These are phyloP conservation scores for Drosophila auraria DNA, from an alignment of 1,140 invertebrate genomes.

Conservation along the genomic window DNA sequence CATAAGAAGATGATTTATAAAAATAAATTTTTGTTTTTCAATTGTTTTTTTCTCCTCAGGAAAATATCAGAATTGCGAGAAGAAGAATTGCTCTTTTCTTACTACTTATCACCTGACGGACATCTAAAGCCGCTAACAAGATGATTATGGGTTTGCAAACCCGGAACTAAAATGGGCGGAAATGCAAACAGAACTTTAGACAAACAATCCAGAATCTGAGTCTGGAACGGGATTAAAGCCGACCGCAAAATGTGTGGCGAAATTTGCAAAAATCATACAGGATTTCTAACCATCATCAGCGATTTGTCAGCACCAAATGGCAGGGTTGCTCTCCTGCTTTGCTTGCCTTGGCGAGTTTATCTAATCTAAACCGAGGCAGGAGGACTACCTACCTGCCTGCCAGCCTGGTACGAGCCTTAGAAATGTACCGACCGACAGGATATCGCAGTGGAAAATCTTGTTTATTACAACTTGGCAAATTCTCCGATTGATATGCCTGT, in stretches of 20 bases:
- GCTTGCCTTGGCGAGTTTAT: constrained; percentile 30
- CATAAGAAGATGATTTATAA: neutral
- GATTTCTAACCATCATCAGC: constrained; percentile 34
- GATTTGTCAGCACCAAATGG: constrained; percentile 76
- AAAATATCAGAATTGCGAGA: neutral
- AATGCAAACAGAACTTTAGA: constrained; percentile 67
- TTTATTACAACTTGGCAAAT: constrained; percentile 83
- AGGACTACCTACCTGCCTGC: constrained; percentile 32
- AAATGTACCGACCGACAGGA: constrained; percentile 60
- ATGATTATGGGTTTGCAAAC: constrained; percentile 65
- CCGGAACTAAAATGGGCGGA: constrained; percentile 76
- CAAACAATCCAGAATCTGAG: constrained; percentile 22
- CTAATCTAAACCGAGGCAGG: constrained; percentile 67
- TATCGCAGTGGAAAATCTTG: constrained; percentile 82
- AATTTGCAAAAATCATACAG: constrained; percentile 70
- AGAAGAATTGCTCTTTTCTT: neutral
- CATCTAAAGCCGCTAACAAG: constrained; percentile 80
- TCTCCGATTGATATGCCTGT: constrained; percentile 71
- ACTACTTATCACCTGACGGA: constrained; percentile 39
- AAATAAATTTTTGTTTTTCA: neutral
- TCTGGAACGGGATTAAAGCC: constrained; percentile 59
- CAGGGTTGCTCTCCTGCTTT: constrained; percentile 5
- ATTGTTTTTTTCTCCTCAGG: neutral
- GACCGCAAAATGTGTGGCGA: constrained; percentile 62
- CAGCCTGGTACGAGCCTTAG: constrained; percentile 34